phyloP scores from a whole-genome alignment of 2,888 invertebrate genomes.

The Phengaris alcon region DNA sequence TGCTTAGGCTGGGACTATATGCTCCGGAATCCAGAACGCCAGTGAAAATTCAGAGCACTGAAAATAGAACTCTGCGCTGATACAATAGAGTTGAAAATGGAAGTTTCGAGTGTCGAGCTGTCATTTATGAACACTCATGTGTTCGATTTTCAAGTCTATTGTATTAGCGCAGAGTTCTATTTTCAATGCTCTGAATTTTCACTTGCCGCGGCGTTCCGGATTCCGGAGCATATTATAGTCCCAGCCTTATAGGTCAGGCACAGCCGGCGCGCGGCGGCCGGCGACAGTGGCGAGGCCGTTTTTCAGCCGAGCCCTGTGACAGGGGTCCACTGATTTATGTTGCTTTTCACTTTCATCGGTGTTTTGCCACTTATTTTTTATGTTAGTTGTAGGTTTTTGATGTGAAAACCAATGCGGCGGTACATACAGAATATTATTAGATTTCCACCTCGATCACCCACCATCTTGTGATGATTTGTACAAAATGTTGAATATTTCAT shows the following conservation, averaged over 20 bases:
- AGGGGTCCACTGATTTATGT: constrained; percentile 74
- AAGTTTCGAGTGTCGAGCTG: no score
- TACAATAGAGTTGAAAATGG: no score
- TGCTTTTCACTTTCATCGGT: constrained; percentile 62
- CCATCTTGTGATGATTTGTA: neutral
- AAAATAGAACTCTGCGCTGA: no score
- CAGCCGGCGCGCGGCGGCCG: constrained; percentile 48
- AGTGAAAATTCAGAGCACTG: no score
- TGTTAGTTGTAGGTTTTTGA: constrained; percentile 34
- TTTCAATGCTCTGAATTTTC: no score
- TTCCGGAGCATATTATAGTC: no score
- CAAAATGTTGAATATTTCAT: neutral
- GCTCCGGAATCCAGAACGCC: no score
- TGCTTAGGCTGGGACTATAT: no score
- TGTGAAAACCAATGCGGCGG: neutral
- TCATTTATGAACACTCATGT: no score
- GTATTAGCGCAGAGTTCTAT: no score
- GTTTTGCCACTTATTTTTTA: constrained; percentile 50
- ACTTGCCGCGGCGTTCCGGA: no score
- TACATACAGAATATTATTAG: neutral
- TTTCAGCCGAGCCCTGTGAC: constrained; percentile 52
- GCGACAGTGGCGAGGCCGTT: constrained; percentile 36
- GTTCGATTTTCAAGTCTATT: no score
- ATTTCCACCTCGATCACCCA: neutral
- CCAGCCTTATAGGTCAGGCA: constrained; percentile 43